Conservation (phyloP, 37 sponge, comb jelly and placozoan species). For the Haliclona indistincta region DNA sequence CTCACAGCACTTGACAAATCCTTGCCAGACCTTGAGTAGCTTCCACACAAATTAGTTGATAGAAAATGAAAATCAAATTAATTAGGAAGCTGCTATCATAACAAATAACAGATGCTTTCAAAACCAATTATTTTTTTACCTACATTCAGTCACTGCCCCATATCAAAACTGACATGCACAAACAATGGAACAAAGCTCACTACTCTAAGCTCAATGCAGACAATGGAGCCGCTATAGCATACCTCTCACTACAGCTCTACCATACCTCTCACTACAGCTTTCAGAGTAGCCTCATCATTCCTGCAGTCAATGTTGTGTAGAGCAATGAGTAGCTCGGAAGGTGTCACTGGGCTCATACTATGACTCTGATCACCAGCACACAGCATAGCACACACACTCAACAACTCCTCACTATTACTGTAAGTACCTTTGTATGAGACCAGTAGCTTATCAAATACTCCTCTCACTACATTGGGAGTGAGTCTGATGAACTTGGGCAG, state of each 20-base stretch:
- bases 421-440: constrained; percentile 67
- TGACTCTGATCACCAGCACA: constrained; percentile 59
- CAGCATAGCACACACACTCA: too few species aligned
- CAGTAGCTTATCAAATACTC: constrained; percentile 81
- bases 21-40: constrained; percentile 96
- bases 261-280: constrained; percentile 88
- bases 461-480: constrained; percentile 83
- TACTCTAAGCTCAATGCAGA: not conserved
- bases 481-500: constrained; percentile 90
- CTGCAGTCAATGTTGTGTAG: constrained; percentile 92
- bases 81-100: not conserved
- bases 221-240: not conserved
- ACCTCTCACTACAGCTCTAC: constrained; percentile 91
- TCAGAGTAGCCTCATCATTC: constrained; percentile 87
- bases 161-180: not conserved
- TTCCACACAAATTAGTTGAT: constrained; percentile 82
- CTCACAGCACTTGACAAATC: constrained; percentile 97
- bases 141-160: too few species aligned
- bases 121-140: constrained; percentile 4
- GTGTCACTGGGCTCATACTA: constrained; percentile 76
- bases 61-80: not conserved
- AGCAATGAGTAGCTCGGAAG: constrained; percentile 90
- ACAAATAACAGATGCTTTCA: not conserved
- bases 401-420: too few species aligned
- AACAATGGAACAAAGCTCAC: not conserved